Base-by-base conservation (phyloP, 2,888 invertebrate genomes). In the Operophtera brumata region DNA sequence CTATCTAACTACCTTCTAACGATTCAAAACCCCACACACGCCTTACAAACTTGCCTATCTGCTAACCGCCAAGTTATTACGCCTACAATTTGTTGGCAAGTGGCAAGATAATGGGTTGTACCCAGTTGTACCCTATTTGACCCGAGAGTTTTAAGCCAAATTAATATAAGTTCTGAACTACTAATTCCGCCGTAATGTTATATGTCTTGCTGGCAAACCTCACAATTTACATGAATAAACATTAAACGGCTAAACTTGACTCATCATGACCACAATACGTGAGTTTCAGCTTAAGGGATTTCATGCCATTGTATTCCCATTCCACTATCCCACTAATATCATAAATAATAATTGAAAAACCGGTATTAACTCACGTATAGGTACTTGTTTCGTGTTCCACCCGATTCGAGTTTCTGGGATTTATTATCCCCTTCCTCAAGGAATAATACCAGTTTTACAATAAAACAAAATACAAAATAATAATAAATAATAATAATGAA, bases 71-170 rank as follows among this genome's bases (percentile, higher is more conserved):
- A 44, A 44, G 25, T 34, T 34, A 34, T 9, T 9, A 44, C 7
- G 0, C 35, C 35, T 20, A 35, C 39, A 50, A 54, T 51, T 43
- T 51, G 20, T 12, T 46, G 13, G 41, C 35, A 25, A 48, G 48
- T 30, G 39, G 36, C 32, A 8, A 32, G 47, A 12, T 28, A 26
- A 13, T 10, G 20, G 20, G 20, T 4, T 20, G 20, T 20, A 20
- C 20, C 20, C 20, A 20, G n/a, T n/a, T n/a, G n/a, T 20, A 20
- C 34, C 35, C 37, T 39, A 7, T 34, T 43, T 34, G 32, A 43
- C 34, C 43, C 43, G 1, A 34, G 14, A 34, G 43, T 43, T 43
- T 20, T 34, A 30, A 42, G 12, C 8, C 9, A 12, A 36, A 13
- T 34, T 36, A 36, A 36, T 36, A 11, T 13, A 11, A 36, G 13